A percentile compares a stretch with the other conserved stretches of the same genome.
These are phyloP conservation scores for Drosophila infuscata DNA, from an alignment of 2,888 invertebrate genomes.

Conservation along the genomic window DNA sequence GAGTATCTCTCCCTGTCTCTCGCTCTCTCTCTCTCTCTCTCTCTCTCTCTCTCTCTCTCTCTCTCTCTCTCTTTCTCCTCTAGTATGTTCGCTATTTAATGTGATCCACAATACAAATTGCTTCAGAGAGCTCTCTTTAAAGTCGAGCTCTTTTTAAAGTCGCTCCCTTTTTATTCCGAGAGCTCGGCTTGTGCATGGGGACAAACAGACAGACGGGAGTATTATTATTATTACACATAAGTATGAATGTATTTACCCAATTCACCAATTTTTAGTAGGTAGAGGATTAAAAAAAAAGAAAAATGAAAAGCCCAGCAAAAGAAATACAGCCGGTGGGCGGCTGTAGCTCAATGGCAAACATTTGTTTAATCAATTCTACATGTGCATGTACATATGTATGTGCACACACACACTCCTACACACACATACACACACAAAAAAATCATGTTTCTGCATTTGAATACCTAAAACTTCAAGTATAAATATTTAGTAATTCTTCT, in stretches of 20 bases:
- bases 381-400: conserved; percentile 29
- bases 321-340: conserved; percentile 35
- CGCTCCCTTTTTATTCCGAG: background rate
- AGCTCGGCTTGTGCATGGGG: background rate
- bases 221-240: too few species aligned
- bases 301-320: conserved; percentile 1
- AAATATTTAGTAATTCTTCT: too few species aligned
- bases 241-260: background rate
- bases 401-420: conserved; percentile 6
- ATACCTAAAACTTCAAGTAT: background rate
- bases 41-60: background rate
- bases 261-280: background rate
- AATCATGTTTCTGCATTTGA: background rate
- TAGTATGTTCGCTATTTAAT: background rate
- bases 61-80: background rate
- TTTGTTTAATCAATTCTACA: conserved; percentile 75
- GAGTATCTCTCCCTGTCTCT: background rate
- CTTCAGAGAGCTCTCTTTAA: background rate
- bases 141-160: background rate
- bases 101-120: background rate
- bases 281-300: background rate
- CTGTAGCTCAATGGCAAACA: conserved; percentile 66
- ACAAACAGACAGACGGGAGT: background rate
- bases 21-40: background rate
- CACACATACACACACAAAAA: conserved; percentile 5